Base-by-base conservation (phyloP, 1,140 invertebrate species). In the Conopomorpha cramerella region DNA sequence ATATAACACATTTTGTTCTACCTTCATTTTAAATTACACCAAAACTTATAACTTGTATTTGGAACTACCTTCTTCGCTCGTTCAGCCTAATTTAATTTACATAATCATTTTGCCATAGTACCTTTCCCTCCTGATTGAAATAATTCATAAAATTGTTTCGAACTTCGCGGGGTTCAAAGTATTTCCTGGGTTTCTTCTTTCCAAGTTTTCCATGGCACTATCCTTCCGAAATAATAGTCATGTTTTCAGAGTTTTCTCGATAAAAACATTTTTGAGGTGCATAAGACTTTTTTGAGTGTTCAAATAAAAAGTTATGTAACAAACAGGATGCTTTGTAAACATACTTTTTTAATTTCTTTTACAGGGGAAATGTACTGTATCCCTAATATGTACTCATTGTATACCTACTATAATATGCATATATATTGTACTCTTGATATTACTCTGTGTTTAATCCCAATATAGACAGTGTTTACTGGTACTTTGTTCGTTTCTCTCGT, bases 251-350 rank as follows among this genome's bases (percentile, higher is more conserved):
- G 33, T 55, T 46, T 43, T 58, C 46, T 25, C 26, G 36, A 46
- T 58, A 42, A 30, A 49, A 43, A 43, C 43, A 48, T 32, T 43
- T 37, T 44, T 15, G 39, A 37, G 51, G 41, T 15, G 46, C 35
- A 35, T 55, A 55, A 27, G 38, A 43, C 27, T 38, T 38, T 27
- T 10, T 26, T 25, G 38, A 17, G 28, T 41, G 16, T 43, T 36
- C 18, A n/a, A 46, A 43, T 36, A 46, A 40, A 38, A 35, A 50
- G 31, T 50, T 46, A 35, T 51, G 45, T 23, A 47, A 40, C 18
- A 32, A 39, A 38, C 36, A 47, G 10, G 36, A 16, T 18, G 49
- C 43, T 32, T 29, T 41, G n/a, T n/a, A n/a, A n/a, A n/a, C n/a
- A n/a, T n/a, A n/a, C n/a, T n/a, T n/a, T n/a, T n/a, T n/a, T n/a